Evolutionary conservation across 2,797 vertebrate species (phyloP).

Genomic region (Karalla daura): DNA sequence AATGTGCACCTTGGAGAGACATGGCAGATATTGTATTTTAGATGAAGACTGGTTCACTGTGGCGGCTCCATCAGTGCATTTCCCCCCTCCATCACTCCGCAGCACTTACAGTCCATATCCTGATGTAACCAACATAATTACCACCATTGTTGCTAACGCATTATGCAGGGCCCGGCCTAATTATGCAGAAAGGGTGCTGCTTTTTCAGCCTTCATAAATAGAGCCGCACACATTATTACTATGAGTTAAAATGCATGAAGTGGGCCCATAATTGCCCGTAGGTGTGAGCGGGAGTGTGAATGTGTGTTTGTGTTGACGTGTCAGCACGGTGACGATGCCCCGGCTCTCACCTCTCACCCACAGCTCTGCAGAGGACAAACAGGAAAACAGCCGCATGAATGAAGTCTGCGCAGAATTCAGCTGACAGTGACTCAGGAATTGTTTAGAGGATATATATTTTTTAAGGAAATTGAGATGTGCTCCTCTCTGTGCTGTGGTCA

Average conservation of each 20-base stretch:
- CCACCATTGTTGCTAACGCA: slow-evolving; percentile 22
- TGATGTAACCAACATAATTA: slow-evolving; percentile 30
- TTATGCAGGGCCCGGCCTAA: slow-evolving; percentile 26
- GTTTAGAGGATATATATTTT: too few relatives aligned
- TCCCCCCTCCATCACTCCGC: slow-evolving; percentile 24
- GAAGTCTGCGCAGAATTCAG: too few relatives aligned
- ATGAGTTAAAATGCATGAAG: background rate
- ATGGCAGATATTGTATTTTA: background rate
- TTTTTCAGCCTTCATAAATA: slow-evolving; percentile 9
- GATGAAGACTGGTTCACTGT: background rate
- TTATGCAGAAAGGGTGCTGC: slow-evolving; percentile 23
- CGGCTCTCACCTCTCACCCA: too few relatives aligned
- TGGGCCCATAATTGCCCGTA: background rate
- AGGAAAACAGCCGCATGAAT: too few relatives aligned
- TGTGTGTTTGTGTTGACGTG: background rate
- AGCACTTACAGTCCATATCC: slow-evolving; percentile 27
- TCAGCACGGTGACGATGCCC: too few relatives aligned
- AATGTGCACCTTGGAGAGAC: background rate
- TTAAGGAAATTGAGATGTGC: too few relatives aligned
- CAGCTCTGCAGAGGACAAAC: too few relatives aligned
- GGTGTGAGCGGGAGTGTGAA: background rate
- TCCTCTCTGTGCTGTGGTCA: too few relatives aligned
- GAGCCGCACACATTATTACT: slow-evolving; percentile 5
- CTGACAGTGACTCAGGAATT: too few relatives aligned
- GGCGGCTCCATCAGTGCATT: background rate